Percentiles rank a stretch among this genome's conserved stretches.
phyloP scores from a whole-genome alignment of 2,888 invertebrate species.

The Labia minor region DNA sequence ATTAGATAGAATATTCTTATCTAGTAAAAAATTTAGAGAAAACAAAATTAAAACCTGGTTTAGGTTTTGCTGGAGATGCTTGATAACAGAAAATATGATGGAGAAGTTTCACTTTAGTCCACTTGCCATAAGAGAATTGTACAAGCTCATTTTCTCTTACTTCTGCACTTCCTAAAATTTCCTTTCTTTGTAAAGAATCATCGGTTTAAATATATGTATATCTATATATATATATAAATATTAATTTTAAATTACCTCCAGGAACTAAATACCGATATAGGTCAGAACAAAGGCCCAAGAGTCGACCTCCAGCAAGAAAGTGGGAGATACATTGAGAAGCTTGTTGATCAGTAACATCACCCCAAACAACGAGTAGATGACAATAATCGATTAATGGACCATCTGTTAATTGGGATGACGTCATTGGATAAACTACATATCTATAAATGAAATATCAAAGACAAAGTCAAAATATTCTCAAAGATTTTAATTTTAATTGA shows the following conservation, averaged over 20 bases:
- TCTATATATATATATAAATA: background rate
- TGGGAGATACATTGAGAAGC: conserved; percentile 59
- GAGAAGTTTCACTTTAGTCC: conserved; percentile 70
- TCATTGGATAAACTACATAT: conserved; percentile 39
- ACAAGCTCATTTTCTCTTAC: conserved; percentile 73
- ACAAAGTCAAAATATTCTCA: background rate
- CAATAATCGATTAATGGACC: conserved; percentile 56
- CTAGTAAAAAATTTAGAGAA: too few relatives aligned
- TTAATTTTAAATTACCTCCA: background rate
- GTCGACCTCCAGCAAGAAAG: conserved; percentile 56
- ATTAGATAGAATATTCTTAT: background rate
- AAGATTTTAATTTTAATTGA: background rate
- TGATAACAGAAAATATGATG: conserved; percentile 83
- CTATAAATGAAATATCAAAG: conserved; percentile 29
- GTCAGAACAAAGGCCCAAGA: conserved; percentile 71
- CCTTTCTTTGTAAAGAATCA: background rate
- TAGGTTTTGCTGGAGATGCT: conserved; percentile 70
- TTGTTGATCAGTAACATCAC: conserved; percentile 54
- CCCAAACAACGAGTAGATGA: conserved; percentile 64
- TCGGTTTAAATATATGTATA: background rate
- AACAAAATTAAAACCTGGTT: too few relatives aligned
- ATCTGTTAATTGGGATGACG: conserved; percentile 35
- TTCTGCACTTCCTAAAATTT: conserved; percentile 33
- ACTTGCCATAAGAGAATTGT: conserved; percentile 70
- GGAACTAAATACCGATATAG: conserved; percentile 32